phyloP scores from a whole-genome alignment of 2,888 invertebrate genomes.

The Matsumyia berberina region DNA sequence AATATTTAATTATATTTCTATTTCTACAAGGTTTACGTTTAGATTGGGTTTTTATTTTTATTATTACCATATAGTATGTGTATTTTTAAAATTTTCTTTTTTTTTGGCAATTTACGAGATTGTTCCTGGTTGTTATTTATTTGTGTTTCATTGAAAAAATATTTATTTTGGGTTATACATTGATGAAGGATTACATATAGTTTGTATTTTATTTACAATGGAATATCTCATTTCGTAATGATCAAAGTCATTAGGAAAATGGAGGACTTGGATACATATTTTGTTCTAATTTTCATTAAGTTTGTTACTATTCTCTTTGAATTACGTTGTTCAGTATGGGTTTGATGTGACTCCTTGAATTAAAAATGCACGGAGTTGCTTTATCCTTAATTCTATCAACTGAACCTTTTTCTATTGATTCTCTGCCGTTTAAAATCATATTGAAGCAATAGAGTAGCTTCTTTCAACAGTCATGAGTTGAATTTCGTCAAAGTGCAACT shows the following conservation, averaged over 20 bases:
- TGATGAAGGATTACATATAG: constrained; percentile 12
- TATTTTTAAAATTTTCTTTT: constrained; percentile 18
- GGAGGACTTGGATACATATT: not conserved
- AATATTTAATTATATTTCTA: constrained; percentile 40
- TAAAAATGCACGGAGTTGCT: not conserved
- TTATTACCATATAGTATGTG: constrained; percentile 1
- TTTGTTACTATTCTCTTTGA: not conserved
- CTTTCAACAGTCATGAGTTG: no score
- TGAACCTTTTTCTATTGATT: not conserved
- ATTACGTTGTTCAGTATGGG: not conserved
- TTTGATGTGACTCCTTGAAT: not conserved
- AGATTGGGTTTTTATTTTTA: constrained; percentile 12
- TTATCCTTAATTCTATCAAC: not conserved
- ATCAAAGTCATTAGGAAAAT: not conserved
- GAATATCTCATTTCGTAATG: not conserved
- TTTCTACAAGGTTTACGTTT: constrained; percentile 42
- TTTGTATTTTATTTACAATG: constrained; percentile 37
- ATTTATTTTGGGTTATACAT: constrained; percentile 46
- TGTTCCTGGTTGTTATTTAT: constrained; percentile 45
- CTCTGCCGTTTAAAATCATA: not conserved
- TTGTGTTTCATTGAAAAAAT: constrained; percentile 59
- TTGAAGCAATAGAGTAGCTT: no score
- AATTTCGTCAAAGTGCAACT: no score
- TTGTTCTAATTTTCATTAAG: not conserved
- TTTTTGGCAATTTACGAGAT: constrained; percentile 59